These are phyloP conservation scores for Characodon lateralis DNA, from an alignment of 2,797 vertebrate species.

Conservation along the genomic window DNA sequence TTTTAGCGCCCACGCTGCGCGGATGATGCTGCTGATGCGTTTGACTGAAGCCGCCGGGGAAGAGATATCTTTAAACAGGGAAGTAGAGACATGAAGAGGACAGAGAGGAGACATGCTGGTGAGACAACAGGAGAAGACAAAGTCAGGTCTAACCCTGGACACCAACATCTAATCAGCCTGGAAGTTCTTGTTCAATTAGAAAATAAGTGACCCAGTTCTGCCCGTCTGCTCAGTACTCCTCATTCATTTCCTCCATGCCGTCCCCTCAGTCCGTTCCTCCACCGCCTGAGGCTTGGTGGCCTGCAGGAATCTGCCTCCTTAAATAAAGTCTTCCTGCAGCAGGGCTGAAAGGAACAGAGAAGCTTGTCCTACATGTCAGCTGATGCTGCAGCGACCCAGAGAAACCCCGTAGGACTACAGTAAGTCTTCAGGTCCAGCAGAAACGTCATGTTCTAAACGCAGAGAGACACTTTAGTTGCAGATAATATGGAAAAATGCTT, in stretches of 20 bases:
- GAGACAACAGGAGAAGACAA: constrained; percentile 7
- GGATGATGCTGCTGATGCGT: not conserved
- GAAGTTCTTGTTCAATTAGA: not conserved
- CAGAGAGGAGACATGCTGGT: not conserved
- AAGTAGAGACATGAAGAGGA: constrained; percentile 4
- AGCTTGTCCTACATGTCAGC: too few relatives aligned
- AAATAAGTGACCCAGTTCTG: constrained; percentile 40
- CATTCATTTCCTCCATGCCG: not conserved
- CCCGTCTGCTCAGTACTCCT: not conserved
- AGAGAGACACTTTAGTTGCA: too few relatives aligned
- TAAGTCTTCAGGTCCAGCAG: too few relatives aligned
- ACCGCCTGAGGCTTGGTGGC: too few relatives aligned
- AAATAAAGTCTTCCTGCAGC: too few relatives aligned
- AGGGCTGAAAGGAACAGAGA: too few relatives aligned
- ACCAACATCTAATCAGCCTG: constrained; percentile 9
- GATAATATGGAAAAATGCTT: too few relatives aligned
- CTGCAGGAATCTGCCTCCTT: too few relatives aligned
- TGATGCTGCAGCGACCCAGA: too few relatives aligned
- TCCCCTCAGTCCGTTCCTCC: not conserved
- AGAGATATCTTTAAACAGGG: constrained; percentile 16
- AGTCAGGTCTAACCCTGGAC: not conserved
- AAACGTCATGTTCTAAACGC: too few relatives aligned
- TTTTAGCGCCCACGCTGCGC: not conserved
- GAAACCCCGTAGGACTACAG: too few relatives aligned
- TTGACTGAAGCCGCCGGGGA: not conserved